phyloP scores from a whole-genome alignment of 1,140 invertebrate species.

The Drosophila orosa region DNA sequence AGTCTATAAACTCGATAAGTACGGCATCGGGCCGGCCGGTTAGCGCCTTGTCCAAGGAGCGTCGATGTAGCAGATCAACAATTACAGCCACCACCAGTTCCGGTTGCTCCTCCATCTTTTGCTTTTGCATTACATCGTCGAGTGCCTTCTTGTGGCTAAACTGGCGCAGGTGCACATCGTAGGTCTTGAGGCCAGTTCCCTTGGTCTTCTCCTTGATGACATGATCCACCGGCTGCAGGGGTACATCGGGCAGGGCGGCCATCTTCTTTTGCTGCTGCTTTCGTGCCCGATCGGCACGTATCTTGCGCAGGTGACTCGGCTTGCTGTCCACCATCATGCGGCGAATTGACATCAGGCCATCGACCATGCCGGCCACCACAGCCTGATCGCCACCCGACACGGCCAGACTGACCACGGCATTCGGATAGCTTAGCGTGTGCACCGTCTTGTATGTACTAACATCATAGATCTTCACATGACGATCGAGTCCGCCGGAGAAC shows the following conservation, averaged over 20 bases:
- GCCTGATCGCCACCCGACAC: constrained; percentile 92
- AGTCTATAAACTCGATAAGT: constrained; percentile 89
- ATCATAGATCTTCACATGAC: constrained; percentile 98
- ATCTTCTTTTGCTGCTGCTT: constrained; percentile 74
- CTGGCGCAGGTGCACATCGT: constrained; percentile 90
- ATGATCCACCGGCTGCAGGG: constrained; percentile 84
- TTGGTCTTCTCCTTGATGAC: constrained; percentile 85
- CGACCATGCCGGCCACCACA: constrained; percentile 95
- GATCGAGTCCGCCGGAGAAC: constrained; percentile 95
- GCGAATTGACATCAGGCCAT: constrained; percentile 94
- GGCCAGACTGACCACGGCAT: constrained; percentile 94
- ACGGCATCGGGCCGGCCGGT: constrained; percentile 88
- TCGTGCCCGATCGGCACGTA: constrained; percentile 49
- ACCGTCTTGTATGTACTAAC: constrained; percentile 93
- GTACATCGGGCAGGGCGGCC: constrained; percentile 49
- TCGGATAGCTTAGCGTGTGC: constrained; percentile 95
- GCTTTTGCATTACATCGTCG: constrained; percentile 88
- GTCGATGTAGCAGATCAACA: constrained; percentile 92
- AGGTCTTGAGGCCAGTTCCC: constrained; percentile 85
- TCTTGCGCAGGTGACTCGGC: constrained; percentile 70
- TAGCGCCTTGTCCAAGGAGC: constrained; percentile 90
- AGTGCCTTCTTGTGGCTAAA: constrained; percentile 94
- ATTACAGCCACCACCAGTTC: constrained; percentile 91
- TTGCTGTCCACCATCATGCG: constrained; percentile 87
- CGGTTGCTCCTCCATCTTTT: constrained; percentile 88